Evolutionary conservation across 2,888 invertebrate species (phyloP).

Genomic region (Sylvicola cinctus): DNA sequence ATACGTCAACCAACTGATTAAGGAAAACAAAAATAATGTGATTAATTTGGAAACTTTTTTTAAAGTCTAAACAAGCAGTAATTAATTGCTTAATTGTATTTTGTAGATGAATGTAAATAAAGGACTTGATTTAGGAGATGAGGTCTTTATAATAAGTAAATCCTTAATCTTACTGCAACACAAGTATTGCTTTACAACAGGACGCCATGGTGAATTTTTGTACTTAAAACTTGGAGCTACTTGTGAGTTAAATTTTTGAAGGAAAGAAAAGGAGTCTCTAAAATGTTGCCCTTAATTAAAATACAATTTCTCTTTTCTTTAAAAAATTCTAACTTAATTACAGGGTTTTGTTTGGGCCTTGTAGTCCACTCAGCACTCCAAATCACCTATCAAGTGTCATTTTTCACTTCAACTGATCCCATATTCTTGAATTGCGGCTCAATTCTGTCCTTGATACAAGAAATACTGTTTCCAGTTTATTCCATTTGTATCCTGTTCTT

Average conservation of each 20-base stretch:
- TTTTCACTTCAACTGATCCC: conserved; percentile 29
- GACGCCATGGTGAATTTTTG: conserved; percentile 50
- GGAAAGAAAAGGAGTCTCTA: no score
- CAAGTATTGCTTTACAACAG: conserved; percentile 41
- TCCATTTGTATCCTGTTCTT: conserved; percentile 59
- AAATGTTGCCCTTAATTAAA: no score
- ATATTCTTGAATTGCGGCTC: conserved; percentile 39
- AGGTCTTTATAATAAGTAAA: no score
- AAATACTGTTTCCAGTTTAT: conserved; percentile 48
- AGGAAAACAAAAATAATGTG: no score
- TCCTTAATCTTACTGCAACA: no score
- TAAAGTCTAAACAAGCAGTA: no score
- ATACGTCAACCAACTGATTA: conserved; percentile 21
- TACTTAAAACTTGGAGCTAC: conserved; percentile 54
- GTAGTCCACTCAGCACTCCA: conserved; percentile 51
- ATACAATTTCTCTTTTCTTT: neutral
- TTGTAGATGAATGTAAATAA: no score
- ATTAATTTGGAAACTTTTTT: no score
- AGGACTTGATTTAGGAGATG: no score
- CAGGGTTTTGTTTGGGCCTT: conserved; percentile 60
- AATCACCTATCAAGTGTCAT: conserved; percentile 44
- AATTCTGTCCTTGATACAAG: conserved; percentile 35
- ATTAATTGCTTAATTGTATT: no score
- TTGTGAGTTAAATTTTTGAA: no score
- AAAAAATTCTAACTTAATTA: conserved; percentile 7